Base-by-base conservation (phyloP, 2,797 vertebrate species). In the Pseudochirops cupreus region DNA sequence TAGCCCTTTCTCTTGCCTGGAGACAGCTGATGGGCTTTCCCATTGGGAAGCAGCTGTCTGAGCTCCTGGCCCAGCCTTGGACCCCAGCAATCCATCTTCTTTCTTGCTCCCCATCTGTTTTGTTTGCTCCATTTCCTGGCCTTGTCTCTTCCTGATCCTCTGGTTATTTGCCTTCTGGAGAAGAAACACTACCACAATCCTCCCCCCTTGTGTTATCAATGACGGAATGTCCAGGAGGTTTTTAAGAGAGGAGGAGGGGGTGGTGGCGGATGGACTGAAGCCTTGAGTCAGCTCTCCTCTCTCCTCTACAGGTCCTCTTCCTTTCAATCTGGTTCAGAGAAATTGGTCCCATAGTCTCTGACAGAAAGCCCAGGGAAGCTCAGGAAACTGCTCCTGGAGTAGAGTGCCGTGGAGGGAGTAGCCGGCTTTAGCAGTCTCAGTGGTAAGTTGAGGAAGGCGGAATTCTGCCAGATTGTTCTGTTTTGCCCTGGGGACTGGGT, bases 121-220 rank as follows among this genome's bases (percentile, higher is more conserved):
- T 93, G 58, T 92, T 56, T 59, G 57, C 33, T 87, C 92, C 57
- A 1, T 90, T 62, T 46, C 1, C 55, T 93, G 67, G 52, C 90
- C 91, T 62, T 94, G 55, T 57, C 74, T 96, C 39, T 95, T 59
- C 91, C 28, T 28, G 53, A 29, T 95, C 21, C 28, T 89, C 33
- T 58, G 58, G 87, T 13, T 91, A 93, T 54, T 5, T 53, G 52
- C 82, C 74, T 82, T 94, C 89, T 55, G 92, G 90, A 54, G 91
- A 94, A 74, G 52, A 59, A 91, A 74, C 50, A 59, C 67, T 67
- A 95, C 94, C 95, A 59, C 56, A 31, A 91, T 55, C 89, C 57
- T 31, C 56, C 90, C 29, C 94, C 54, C 93, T 92, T 56, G 57
- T 58, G 92, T 95, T 94, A 56, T 91, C 12, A 56, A 28, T 52